phyloP scores from a whole-genome alignment of 2,797 vertebrate species.

The Leuciscus waleckii region DNA sequence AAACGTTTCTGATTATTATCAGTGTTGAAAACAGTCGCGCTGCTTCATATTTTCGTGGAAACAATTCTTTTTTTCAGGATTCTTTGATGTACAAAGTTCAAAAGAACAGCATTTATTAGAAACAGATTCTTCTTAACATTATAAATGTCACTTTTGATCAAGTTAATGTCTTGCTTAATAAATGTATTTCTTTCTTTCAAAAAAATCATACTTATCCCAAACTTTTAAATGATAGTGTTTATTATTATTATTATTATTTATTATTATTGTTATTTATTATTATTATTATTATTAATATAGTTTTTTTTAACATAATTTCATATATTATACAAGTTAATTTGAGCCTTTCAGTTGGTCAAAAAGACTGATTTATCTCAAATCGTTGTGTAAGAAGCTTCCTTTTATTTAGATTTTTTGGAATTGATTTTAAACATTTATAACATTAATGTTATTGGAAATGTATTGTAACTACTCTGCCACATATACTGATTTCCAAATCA shows the following conservation, averaged over 20 bases:
- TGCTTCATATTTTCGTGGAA: background rate
- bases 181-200: background rate
- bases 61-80: background rate
- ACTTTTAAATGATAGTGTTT: background rate
- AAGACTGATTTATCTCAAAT: too few relatives aligned
- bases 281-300: too few relatives aligned
- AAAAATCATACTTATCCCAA: background rate
- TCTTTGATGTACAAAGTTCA: background rate
- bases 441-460: background rate
- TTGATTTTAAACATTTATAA: background rate
- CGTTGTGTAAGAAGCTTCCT: constrained; percentile 16
- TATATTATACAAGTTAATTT: background rate
- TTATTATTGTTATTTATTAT: too few relatives aligned
- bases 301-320: background rate
- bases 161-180: background rate
- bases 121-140: background rate
- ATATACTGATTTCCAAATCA: background rate
- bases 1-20: too few relatives aligned
- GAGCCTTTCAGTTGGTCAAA: background rate
- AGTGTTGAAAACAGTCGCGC: too few relatives aligned
- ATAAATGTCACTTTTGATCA: background rate
- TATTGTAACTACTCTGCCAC: background rate
- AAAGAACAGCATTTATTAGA: background rate
- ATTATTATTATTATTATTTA: background rate
- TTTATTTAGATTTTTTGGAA: background rate